Evolutionary conservation across 92 coral and sea anemone species (phyloP).

Genomic region (Epizoanthus ramosus): DNA sequence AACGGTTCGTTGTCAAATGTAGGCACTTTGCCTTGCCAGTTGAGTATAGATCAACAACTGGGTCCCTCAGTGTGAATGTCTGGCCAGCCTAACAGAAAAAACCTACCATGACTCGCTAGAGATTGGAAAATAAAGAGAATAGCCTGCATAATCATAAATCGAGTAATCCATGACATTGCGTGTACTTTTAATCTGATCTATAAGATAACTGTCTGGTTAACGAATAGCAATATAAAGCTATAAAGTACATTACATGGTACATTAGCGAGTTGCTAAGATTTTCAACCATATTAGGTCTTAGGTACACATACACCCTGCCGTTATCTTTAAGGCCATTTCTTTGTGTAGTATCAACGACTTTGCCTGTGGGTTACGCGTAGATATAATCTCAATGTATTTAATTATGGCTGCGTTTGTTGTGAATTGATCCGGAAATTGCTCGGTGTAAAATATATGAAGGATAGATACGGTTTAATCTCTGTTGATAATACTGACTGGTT

Average conservation of each 20-base stretch:
- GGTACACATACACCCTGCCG: not conserved
- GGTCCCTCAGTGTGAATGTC: too few relatives aligned
- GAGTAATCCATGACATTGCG: not conserved
- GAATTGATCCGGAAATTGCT: not conserved
- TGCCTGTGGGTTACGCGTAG: slow-evolving; percentile 9
- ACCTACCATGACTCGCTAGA: too few relatives aligned
- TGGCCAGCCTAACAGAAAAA: too few relatives aligned
- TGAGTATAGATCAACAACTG: too few relatives aligned
- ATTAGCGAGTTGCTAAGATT: slow-evolving; percentile 7
- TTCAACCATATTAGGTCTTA: not conserved
- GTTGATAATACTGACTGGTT: not conserved
- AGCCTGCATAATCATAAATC: not conserved
- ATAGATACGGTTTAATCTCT: not conserved
- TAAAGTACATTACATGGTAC: not conserved
- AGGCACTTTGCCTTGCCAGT: too few relatives aligned
- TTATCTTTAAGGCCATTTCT: slow-evolving; percentile 14
- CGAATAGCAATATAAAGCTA: not conserved
- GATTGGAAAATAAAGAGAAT: not conserved
- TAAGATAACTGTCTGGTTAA: slow-evolving; percentile 15
- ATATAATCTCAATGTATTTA: slow-evolving; percentile 8
- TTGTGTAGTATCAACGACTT: not conserved
- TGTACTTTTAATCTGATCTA: not conserved
- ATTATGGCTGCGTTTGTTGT: slow-evolving; percentile 23
- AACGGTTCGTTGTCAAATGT: too few relatives aligned
- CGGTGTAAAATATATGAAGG: slow-evolving; percentile 2